Conservation (phyloP, 2,113 vertebrate genomes). For the Turnix velox region DNA sequence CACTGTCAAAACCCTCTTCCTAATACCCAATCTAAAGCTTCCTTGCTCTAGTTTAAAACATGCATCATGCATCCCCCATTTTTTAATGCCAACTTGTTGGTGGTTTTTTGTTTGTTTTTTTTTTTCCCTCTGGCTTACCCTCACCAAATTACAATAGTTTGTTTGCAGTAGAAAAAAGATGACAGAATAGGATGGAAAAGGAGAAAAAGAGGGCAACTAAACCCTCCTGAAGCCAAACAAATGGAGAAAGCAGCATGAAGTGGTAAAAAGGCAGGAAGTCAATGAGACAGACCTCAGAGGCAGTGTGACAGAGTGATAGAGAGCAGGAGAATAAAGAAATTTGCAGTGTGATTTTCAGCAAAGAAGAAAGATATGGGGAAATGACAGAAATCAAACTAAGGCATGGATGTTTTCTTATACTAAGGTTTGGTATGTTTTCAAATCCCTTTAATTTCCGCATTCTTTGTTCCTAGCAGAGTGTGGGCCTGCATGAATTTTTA, state of each 20-base stretch:
- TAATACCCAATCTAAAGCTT: too few relatives aligned
- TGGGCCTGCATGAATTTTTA: background rate
- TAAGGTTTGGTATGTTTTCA: background rate
- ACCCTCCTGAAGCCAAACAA: background rate
- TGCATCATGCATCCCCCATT: background rate
- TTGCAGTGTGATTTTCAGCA: background rate
- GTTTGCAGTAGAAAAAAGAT: background rate
- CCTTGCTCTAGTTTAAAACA: too few relatives aligned
- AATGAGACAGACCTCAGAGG: background rate
- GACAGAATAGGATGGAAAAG: background rate
- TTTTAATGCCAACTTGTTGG: background rate
- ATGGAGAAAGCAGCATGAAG: background rate
- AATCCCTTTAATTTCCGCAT: conserved; percentile 38
- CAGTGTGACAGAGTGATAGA: background rate
- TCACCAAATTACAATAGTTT: background rate
- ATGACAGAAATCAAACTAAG: background rate
- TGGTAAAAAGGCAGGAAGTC: background rate
- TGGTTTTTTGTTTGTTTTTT: too few relatives aligned
- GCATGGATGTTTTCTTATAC: background rate
- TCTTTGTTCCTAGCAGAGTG: background rate
- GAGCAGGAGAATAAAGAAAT: background rate
- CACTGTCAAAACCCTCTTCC: too few relatives aligned
- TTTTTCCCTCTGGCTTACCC: background rate
- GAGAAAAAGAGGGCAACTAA: background rate
- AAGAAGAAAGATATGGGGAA: background rate